Conservation (phyloP, 1,140 invertebrate genomes). For the Rhizoglyphus robini region DNA sequence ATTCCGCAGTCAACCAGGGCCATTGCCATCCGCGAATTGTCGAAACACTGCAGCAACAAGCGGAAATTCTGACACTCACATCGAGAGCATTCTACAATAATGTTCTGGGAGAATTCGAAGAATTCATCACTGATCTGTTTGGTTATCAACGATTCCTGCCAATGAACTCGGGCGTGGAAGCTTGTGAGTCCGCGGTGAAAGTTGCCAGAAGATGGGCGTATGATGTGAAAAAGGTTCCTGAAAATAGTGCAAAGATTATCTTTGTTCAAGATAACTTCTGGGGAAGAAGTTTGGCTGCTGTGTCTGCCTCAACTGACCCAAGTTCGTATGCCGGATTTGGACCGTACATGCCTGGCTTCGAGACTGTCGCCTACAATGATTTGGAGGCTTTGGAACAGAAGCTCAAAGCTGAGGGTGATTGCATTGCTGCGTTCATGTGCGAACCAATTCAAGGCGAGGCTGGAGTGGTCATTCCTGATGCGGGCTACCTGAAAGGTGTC, state of each 20-base stretch:
- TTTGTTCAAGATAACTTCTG: constrained; percentile 95
- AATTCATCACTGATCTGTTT: constrained; percentile 78
- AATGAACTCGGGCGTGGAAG: constrained; percentile 55
- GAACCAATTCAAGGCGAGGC: constrained; percentile 99
- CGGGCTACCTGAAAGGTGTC: constrained; percentile 74
- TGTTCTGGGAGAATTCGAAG: constrained; percentile 80
- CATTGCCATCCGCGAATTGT: constrained; percentile 94
- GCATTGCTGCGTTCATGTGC: constrained; percentile 91
- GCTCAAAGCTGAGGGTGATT: constrained; percentile 51
- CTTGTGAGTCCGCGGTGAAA: constrained; percentile 89
- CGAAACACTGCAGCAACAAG: constrained; percentile 58
- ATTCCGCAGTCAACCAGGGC: constrained; percentile 95
- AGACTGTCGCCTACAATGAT: constrained; percentile 77
- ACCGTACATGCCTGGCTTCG: constrained; percentile 89
- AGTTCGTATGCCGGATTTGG: constrained; percentile 72
- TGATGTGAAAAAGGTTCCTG: constrained; percentile 68
- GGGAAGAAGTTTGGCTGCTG: constrained; percentile 83
- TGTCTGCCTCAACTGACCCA: constrained; percentile 88
- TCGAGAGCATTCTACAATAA: constrained; percentile 89
- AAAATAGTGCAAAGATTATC: constrained; percentile 76
- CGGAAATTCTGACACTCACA: constrained; percentile 53
- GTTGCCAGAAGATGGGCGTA: constrained; percentile 87
- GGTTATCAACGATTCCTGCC: constrained; percentile 63
- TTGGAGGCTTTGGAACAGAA: constrained; percentile 58
- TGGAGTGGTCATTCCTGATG: constrained; percentile 77